These are phyloP conservation scores for Salvator merianae DNA, from an alignment of 2,113 vertebrate genomes.

Conservation along the genomic window DNA sequence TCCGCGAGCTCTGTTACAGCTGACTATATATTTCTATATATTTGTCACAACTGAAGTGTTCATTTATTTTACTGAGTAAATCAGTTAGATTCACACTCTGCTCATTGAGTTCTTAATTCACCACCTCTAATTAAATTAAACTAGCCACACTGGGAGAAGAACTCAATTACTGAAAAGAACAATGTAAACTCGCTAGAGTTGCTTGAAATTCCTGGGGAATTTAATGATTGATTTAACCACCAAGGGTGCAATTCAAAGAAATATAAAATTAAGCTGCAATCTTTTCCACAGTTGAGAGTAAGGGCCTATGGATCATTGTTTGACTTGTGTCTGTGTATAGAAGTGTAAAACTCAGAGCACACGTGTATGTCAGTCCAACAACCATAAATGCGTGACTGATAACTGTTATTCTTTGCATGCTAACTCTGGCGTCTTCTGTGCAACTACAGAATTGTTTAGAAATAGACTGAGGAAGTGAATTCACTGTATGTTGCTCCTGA, in stretches of 20 bases:
- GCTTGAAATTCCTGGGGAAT: slow-evolving; percentile 18
- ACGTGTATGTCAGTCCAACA: background rate
- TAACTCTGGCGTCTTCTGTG: background rate
- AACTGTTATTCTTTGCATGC: too few species aligned
- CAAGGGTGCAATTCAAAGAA: background rate
- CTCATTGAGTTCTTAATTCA: slow-evolving; percentile 33
- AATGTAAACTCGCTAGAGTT: slow-evolving; percentile 27
- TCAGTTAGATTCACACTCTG: slow-evolving; percentile 27
- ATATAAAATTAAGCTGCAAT: background rate
- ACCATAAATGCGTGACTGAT: background rate
- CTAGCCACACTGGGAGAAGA: slow-evolving; percentile 24
- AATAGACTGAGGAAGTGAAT: too few species aligned
- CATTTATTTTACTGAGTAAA: slow-evolving; percentile 28
- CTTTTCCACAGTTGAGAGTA: background rate
- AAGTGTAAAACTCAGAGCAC: background rate
- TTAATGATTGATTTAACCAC: background rate
- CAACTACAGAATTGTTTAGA: too few species aligned
- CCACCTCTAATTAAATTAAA: slow-evolving; percentile 38
- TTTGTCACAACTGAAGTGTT: slow-evolving; percentile 14
- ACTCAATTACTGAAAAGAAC: slow-evolving; percentile 32
- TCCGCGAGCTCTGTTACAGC: background rate
- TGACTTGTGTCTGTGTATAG: background rate
- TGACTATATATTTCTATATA: background rate
- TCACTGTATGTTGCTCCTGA: too few species aligned
- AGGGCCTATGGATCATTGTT: background rate